Evolutionary conservation across 2,888 invertebrate species (phyloP).

Genomic region (Andrena trimmerana): DNA sequence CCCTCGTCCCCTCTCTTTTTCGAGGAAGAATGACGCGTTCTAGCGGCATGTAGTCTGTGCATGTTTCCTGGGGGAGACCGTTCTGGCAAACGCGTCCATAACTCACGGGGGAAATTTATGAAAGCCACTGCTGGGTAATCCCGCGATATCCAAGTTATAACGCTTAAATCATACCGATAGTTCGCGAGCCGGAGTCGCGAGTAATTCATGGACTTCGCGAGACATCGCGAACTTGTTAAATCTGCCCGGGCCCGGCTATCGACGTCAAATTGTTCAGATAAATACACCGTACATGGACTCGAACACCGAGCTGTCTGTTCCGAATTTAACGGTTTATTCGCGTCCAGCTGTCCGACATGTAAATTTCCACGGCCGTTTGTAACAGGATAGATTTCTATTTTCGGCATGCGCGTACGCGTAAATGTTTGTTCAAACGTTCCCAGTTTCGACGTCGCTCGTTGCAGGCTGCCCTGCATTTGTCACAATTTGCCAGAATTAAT

Average conservation of each 20-base stretch:
- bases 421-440: too few relatives aligned
- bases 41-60: slow-evolving; percentile 2
- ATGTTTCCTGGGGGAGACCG: slow-evolving; percentile 21
- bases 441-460: neutral
- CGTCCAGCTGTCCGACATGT: neutral
- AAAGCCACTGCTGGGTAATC: slow-evolving; percentile 38
- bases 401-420: neutral
- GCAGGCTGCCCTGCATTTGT: neutral
- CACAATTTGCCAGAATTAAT: slow-evolving; percentile 15
- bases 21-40: slow-evolving; percentile 25
- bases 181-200: slow-evolving; percentile 35
- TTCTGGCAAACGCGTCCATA: slow-evolving; percentile 27
- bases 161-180: slow-evolving; percentile 62
- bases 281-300: slow-evolving; percentile 6
- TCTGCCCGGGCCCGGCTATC: slow-evolving; percentile 21
- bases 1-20: neutral
- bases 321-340: slow-evolving; percentile 27
- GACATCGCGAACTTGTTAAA: slow-evolving; percentile 53
- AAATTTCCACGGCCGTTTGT: neutral
- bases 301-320: neutral
- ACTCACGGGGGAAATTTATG: slow-evolving; percentile 59
- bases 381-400: slow-evolving; percentile 1
- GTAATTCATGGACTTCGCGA: slow-evolving; percentile 49
- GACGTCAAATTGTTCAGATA: slow-evolving; percentile 27
- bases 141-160: slow-evolving; percentile 56